Conservation (phyloP, 2,797 vertebrate genomes). For the Bryconaethiops microstoma region DNA sequence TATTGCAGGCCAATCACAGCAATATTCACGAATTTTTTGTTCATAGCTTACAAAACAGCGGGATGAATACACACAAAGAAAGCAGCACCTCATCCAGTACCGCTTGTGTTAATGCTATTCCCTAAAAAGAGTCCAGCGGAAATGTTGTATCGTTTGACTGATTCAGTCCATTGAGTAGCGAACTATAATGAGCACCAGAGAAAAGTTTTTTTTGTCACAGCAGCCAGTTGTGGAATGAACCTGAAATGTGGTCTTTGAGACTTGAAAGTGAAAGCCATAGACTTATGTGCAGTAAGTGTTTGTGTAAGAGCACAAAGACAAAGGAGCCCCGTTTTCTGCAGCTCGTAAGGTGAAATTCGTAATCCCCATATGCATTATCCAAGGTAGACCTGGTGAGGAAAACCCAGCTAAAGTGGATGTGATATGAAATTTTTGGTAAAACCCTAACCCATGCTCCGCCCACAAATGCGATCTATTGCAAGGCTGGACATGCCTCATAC, state of each 20-base stretch:
- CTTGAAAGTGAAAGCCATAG: constrained; percentile 23
- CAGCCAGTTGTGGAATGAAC: constrained; percentile 51
- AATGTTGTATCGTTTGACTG: constrained; percentile 8
- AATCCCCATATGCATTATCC: constrained; percentile 8
- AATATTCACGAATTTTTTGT: constrained; percentile 21
- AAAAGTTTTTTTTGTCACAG: constrained; percentile 31
- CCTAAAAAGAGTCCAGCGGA: constrained; percentile 26
- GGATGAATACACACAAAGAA: constrained; percentile 27
- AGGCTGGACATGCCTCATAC: neutral
- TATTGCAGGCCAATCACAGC: constrained; percentile 26
- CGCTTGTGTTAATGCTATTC: constrained; percentile 38
- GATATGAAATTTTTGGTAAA: neutral
- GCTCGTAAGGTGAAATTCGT: neutral
- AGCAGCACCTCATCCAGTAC: constrained; percentile 9
- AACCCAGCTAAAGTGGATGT: neutral
- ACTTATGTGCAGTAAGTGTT: constrained; percentile 1
- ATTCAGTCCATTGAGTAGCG: constrained; percentile 39
- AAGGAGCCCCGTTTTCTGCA: neutral
- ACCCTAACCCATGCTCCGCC: neutral
- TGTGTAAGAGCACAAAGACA: constrained; percentile 7
- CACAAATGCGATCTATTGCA: neutral
- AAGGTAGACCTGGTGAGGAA: neutral
- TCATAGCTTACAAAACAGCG: constrained; percentile 43
- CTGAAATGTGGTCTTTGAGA: constrained; percentile 45
- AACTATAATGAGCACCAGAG: constrained; percentile 52